Evolutionary conservation across 2,113 vertebrate species (phyloP).

Genomic region (Sinocyclocheilus anshuiensis): DNA sequence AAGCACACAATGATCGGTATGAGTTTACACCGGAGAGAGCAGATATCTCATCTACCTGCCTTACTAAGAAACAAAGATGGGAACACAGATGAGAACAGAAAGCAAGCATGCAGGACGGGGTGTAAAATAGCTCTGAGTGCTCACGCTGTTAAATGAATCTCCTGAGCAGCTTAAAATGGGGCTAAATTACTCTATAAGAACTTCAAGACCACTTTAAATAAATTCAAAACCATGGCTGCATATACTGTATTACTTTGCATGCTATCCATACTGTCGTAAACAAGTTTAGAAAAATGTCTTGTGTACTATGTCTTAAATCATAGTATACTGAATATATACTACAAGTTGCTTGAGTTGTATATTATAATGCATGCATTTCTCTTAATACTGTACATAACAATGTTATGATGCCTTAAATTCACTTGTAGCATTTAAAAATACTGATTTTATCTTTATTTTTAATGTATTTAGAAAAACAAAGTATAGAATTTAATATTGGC

Average conservation of each 20-base stretch:
- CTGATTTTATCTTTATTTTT: too few species aligned
- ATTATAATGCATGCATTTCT: too few species aligned
- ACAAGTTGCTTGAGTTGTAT: too few species aligned
- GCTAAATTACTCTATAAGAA: not conserved
- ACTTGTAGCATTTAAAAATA: too few species aligned
- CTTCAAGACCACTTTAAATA: not conserved
- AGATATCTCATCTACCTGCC: conserved; percentile 34
- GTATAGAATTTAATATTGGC: too few species aligned
- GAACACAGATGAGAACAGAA: not conserved
- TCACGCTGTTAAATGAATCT: not conserved
- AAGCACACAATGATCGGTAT: conserved; percentile 19
- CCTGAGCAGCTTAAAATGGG: not conserved
- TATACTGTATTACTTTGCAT: too few species aligned
- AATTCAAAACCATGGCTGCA: not conserved
- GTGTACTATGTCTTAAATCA: too few species aligned
- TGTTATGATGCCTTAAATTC: too few species aligned
- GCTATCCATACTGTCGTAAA: not conserved
- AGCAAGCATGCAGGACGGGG: not conserved
- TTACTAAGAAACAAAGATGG: not conserved
- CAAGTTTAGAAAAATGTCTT: not conserved
- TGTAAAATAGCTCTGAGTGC: not conserved
- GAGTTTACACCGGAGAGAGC: conserved; percentile 37
- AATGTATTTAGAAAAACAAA: too few species aligned
- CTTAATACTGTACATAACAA: too few species aligned
- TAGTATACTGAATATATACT: too few species aligned